Evolutionary conservation across 2,888 invertebrate species (phyloP).

Genomic region (Tiliacea aurago): DNA sequence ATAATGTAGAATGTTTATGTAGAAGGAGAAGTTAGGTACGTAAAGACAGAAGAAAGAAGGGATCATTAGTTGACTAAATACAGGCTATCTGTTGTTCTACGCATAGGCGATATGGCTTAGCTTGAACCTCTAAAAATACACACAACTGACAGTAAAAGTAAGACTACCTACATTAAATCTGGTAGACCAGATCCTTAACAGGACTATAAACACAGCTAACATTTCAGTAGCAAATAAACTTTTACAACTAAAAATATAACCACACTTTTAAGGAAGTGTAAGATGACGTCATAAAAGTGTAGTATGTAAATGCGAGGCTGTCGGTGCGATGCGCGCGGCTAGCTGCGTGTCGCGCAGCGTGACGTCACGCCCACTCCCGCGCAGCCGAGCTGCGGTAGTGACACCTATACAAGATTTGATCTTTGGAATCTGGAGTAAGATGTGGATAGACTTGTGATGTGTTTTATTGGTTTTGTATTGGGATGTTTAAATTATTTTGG

Average conservation of each 20-base stretch:
- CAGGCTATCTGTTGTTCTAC: background rate
- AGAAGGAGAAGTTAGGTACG: background rate
- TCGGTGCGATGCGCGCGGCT: constrained; percentile 51
- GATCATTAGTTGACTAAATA: background rate
- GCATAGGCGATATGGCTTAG: background rate
- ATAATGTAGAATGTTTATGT: background rate
- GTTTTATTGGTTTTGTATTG: background rate
- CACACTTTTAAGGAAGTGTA: constrained; percentile 48
- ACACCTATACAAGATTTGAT: constrained; percentile 69
- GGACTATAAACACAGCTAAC: background rate
- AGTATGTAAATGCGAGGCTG: constrained; percentile 60
- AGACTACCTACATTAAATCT: background rate
- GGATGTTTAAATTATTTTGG: constrained; percentile 1
- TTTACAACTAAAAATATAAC: constrained; percentile 31
- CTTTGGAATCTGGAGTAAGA: constrained; percentile 52
- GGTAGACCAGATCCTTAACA: background rate
- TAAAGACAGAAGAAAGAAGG: background rate
- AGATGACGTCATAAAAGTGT: constrained; percentile 59
- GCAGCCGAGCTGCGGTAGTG: constrained; percentile 51
- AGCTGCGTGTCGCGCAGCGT: constrained; percentile 78
- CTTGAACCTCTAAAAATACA: no score
- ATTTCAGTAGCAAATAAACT: constrained; percentile 30
- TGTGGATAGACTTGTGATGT: constrained; percentile 13
- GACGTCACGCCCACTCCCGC: constrained; percentile 79
- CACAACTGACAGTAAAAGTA: background rate